Evolutionary conservation across 2,888 invertebrate species (phyloP).

Genomic region (Cephus rjabovi): DNA sequence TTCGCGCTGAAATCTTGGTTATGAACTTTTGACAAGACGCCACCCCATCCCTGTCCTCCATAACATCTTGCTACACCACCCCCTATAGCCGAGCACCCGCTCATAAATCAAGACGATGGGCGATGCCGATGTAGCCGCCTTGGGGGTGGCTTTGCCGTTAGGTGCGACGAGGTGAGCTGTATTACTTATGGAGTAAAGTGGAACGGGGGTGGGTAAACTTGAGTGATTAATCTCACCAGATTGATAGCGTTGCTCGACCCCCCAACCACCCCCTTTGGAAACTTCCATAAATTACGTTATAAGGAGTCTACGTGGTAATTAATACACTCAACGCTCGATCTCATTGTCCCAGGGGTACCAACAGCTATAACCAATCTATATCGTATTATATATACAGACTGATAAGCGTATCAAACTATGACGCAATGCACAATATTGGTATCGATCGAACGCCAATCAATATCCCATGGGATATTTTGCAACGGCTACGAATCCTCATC

Average conservation of each 20-base stretch:
- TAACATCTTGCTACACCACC: slow-evolving; percentile 26
- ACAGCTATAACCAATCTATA: not conserved
- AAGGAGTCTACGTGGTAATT: slow-evolving; percentile 50
- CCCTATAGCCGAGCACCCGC: slow-evolving; percentile 22
- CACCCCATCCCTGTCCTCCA: slow-evolving; percentile 20
- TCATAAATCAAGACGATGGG: slow-evolving; percentile 57
- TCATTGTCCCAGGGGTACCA: slow-evolving; percentile 3
- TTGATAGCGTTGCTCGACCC: slow-evolving; percentile 54
- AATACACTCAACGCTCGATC: slow-evolving; percentile 8
- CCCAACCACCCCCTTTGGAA: slow-evolving; percentile 3
- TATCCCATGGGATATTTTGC: not conserved
- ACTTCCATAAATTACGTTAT: slow-evolving; percentile 60
- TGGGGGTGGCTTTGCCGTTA: slow-evolving; percentile 32
- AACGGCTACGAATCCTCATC: not conserved
- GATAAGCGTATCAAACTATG: not conserved
- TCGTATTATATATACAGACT: not conserved
- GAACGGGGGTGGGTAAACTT: slow-evolving; percentile 52
- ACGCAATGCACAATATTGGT: not conserved
- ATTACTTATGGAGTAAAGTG: slow-evolving; percentile 55
- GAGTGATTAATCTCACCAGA: slow-evolving; percentile 62
- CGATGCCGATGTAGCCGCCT: slow-evolving; percentile 37
- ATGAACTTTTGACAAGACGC: slow-evolving; percentile 27
- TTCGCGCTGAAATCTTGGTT: not conserved
- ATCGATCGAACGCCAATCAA: not conserved
- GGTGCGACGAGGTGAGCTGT: slow-evolving; percentile 33